Conservation (phyloP, 1,140 invertebrate genomes). For the Brachionus angularis region DNA sequence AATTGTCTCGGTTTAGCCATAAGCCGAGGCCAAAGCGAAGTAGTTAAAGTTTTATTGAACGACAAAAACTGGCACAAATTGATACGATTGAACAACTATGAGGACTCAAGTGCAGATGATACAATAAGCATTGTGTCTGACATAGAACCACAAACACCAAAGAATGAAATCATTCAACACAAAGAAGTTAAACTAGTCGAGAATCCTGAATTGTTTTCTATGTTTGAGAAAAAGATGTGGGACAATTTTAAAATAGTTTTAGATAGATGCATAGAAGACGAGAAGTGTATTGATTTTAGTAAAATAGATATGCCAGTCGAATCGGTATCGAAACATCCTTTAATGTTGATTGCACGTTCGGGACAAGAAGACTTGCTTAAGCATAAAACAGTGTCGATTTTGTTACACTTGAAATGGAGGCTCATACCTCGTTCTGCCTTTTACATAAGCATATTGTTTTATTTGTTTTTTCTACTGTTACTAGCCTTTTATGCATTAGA, state of each 20-base stretch:
- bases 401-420: slow-evolving; percentile 26
- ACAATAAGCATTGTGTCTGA: slow-evolving; percentile 16
- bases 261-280: slow-evolving; percentile 24
- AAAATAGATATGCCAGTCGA: slow-evolving; percentile 41
- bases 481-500: slow-evolving; percentile 18
- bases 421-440: slow-evolving; percentile 33
- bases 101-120: slow-evolving; percentile 20
- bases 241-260: slow-evolving; percentile 32
- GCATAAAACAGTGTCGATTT: background rate
- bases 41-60: slow-evolving; percentile 13
- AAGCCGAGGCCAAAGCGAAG: slow-evolving; percentile 30
- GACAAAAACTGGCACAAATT: slow-evolving; percentile 35
- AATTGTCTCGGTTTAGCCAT: slow-evolving; percentile 39
- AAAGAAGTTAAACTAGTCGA: background rate
- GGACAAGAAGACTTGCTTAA: slow-evolving; percentile 37
- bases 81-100: slow-evolving; percentile 22
- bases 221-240: slow-evolving; percentile 40
- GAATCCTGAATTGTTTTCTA: slow-evolving; percentile 36
- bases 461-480: slow-evolving; percentile 18
- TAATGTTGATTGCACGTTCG: slow-evolving; percentile 27
- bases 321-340: slow-evolving; percentile 7
- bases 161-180: background rate
- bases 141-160: background rate
- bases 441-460: slow-evolving; percentile 17
- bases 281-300: slow-evolving; percentile 37